Evolutionary conservation across 2,113 vertebrate genomes (phyloP), one percentile per base, ranked within the genome.

Genomic region (Montifringilla adamsi): DNA sequence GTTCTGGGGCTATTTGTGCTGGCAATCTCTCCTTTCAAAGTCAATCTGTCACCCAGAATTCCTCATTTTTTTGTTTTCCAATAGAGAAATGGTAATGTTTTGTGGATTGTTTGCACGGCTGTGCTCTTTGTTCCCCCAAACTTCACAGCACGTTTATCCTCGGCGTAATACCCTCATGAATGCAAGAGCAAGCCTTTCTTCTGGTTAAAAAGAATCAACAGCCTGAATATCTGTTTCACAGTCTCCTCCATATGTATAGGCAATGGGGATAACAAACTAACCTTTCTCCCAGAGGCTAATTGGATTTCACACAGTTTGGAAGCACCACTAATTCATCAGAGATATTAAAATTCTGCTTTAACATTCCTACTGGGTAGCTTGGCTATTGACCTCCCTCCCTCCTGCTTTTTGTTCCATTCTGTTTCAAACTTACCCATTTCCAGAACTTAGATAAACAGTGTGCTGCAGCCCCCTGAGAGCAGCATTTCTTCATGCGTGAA

Each of bases 261-360:
- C 52, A 90, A 52, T 13, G 66, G 66, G 87, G 70, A 81, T 93
- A 95, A 90, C 86, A 88, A 96, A 96, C 92, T 91, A 94, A 95
- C 93, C 92, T 94, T 95, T 93, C 90, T 95, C 79, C 89, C 84
- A 84, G 92, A 46, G 96, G 84, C 82, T 97, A 97, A 97, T 94
- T 97, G 95, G 94, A 96, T 97, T 97, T 96, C 94, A 89, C 93
- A 84, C 79, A 74, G 44, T 97, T 95, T 95, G 93, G 89, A 95
- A 93, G 87, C 73, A 87, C 89, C 37, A n/a, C 66, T 84, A 80
- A 95, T 93, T 95, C 87, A 93, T 39, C 82, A 95, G 90, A 66
- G 87, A 83, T 12, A 78, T 95, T 95, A 87, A 90, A 91, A 94
- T 94, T 91, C 88, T 87, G 69, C 50, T 81, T 90, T 92, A 78